phyloP scores from a whole-genome alignment of 2,888 invertebrate genomes.

The Apantesis nais region DNA sequence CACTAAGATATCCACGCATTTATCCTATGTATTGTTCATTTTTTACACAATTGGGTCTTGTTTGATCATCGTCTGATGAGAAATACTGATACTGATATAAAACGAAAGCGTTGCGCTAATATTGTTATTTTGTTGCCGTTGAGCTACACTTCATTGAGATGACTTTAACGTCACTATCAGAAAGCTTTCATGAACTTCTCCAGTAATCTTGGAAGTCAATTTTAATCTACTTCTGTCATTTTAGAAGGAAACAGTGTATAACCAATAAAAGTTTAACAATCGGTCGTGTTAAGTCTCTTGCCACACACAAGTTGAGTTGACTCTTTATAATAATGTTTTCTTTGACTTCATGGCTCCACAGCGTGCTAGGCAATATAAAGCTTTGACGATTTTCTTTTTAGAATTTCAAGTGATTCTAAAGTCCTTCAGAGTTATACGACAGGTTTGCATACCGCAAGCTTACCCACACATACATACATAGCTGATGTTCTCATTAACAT shows the following conservation, averaged over 20 bases:
- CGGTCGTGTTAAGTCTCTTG: background rate
- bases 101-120: too few species aligned
- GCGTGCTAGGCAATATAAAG: constrained; percentile 77
- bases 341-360: constrained; percentile 54
- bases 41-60: too few species aligned
- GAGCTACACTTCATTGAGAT: too few species aligned
- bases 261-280: background rate
- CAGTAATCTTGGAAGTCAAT: too few species aligned
- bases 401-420: constrained; percentile 81
- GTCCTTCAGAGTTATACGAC: constrained; percentile 68
- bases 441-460: constrained; percentile 55
- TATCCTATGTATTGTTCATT: too few species aligned
- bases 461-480: constrained; percentile 17
- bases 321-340: background rate
- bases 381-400: constrained; percentile 83
- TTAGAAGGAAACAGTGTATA: background rate
- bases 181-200: too few species aligned
- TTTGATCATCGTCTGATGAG: too few species aligned
- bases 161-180: too few species aligned
- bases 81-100: too few species aligned
- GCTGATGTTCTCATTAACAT: constrained; percentile 36
- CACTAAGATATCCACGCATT: too few species aligned
- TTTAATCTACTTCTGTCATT: background rate
- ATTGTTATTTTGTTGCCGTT: too few species aligned
- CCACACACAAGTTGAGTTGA: background rate